Percentiles rank a stretch among this genome's conserved stretches.
Conservation (phyloP, 2,888 invertebrate species). For the Catocala sponsa region DNA sequence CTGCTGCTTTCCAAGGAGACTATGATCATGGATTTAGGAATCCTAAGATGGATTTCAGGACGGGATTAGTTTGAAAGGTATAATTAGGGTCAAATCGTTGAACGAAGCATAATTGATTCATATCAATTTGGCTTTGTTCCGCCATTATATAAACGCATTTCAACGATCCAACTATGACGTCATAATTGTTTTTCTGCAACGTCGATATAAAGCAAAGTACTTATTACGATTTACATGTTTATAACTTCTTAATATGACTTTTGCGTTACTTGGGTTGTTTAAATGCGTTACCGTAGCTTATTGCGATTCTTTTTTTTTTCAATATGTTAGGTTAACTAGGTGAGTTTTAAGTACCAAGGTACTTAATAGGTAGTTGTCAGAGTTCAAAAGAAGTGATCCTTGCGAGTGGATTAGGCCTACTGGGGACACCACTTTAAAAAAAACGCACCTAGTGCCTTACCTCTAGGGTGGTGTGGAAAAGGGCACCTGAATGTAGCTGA, state of each 20-base stretch:
- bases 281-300: no score
- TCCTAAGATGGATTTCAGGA: not conserved
- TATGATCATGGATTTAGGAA: not conserved
- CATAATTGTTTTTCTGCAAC: not conserved
- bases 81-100: constrained; percentile 31
- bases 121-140: constrained; percentile 48
- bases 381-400: no score
- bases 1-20: not conserved
- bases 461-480: constrained; percentile 51
- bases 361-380: no score
- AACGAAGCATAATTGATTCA: constrained; percentile 48
- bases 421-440: constrained; percentile 52
- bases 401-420: constrained; percentile 47
- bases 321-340: no score
- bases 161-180: constrained; percentile 29
- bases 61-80: constrained; percentile 32
- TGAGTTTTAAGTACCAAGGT: no score
- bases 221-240: no score
- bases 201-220: not conserved
- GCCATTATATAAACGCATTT: constrained; percentile 34
- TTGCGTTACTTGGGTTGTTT: no score
- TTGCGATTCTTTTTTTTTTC: no score
- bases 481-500: constrained; percentile 19
- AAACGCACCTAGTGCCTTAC: constrained; percentile 51
- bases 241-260: no score